Conservation (phyloP, 2,797 vertebrate species). For the Sebastolobus altivelis region DNA sequence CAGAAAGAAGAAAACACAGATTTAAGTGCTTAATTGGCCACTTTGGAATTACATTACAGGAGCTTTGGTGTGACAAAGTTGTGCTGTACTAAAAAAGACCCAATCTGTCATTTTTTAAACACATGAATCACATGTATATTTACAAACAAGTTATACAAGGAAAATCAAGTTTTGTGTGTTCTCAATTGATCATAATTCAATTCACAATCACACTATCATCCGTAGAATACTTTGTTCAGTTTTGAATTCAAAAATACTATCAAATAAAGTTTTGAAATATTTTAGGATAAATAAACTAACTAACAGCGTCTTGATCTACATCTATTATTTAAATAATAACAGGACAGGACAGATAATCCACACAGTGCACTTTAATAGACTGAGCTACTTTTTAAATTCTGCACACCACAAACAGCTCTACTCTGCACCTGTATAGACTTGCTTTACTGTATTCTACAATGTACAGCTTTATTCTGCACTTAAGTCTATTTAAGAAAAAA, state of each 20-base stretch:
- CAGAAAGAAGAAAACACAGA: conserved; percentile 31
- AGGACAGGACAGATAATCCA: no score
- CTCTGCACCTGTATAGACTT: no score
- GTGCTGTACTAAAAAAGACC: neutral
- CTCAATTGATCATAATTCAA: neutral
- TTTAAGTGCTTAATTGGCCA: neutral
- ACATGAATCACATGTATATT: neutral
- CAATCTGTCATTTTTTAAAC: neutral
- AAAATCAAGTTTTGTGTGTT: neutral
- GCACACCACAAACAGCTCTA: no score
- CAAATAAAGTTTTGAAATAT: no score
- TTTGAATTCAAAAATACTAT: no score
- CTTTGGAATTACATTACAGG: neutral
- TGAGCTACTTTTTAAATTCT: no score
- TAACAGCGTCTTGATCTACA: neutral
- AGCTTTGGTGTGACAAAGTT: neutral
- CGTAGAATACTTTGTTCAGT: no score
- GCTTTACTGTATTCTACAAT: no score
- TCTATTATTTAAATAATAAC: neutral
- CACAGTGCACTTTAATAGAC: no score
- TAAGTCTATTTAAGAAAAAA: no score
- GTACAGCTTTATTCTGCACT: no score
- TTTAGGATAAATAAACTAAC: no score
- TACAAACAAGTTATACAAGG: neutral
- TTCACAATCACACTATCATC: neutral